Conservation (phyloP, 2,888 invertebrate species). For the Zhuqinia jingwanae region DNA sequence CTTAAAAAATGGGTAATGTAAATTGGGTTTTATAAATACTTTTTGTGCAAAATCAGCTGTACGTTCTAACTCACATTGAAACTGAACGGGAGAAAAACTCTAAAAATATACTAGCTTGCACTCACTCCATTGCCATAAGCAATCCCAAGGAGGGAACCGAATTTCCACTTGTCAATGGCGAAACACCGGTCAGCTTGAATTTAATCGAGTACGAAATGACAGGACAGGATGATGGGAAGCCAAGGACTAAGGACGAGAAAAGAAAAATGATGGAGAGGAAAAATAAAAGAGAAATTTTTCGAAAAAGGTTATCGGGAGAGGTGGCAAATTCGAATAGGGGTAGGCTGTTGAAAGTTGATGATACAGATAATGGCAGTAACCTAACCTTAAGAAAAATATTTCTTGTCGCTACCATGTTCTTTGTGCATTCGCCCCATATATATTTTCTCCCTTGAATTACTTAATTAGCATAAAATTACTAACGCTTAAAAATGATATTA, state of each 20-base stretch:
- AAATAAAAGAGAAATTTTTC: conserved; percentile 17
- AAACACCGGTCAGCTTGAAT: neutral
- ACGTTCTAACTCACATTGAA: conserved; percentile 24
- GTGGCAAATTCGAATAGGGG: too few relatives aligned
- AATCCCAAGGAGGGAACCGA: neutral
- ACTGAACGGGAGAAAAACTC: conserved; percentile 33
- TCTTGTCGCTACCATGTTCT: neutral
- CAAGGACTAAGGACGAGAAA: conserved; percentile 29
- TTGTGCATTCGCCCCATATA: neutral
- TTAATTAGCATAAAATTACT: too few relatives aligned
- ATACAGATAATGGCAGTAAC: neutral
- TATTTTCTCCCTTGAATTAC: too few relatives aligned
- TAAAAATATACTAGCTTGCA: conserved; percentile 18
- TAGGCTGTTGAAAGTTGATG: neutral
- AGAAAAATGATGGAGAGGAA: neutral
- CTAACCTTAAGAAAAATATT: neutral
- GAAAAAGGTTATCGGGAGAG: conserved; percentile 4
- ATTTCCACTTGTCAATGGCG: neutral
- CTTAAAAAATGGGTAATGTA: too few relatives aligned
- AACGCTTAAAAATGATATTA: too few relatives aligned
- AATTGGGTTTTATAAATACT: too few relatives aligned
- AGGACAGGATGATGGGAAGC: conserved; percentile 40
- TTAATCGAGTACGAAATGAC: conserved; percentile 18
- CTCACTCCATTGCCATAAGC: conserved; percentile 13
- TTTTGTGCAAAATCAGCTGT: too few relatives aligned